phyloP scores from a whole-genome alignment of 1,140 invertebrate genomes.

The Ladona fulva region DNA sequence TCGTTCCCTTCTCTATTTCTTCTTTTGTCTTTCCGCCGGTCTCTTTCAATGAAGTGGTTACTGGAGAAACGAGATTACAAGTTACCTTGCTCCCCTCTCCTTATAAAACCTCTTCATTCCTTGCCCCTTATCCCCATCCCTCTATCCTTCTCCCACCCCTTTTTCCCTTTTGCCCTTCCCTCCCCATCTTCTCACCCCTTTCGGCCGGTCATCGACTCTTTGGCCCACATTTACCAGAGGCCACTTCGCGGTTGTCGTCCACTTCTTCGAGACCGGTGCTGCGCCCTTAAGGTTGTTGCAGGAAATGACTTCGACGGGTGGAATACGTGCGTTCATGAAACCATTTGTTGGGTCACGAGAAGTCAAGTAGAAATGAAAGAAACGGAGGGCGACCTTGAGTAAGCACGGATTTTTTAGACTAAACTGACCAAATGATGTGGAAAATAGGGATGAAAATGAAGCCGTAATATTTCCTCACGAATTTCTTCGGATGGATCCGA shows the following conservation, averaged over 20 bases:
- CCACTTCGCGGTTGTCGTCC: not conserved
- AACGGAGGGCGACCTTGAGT: not conserved
- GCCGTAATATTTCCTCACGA: too few relatives aligned
- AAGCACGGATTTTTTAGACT: not conserved
- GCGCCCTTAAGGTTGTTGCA: not conserved
- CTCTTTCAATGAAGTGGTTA: not conserved
- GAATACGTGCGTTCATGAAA: not conserved
- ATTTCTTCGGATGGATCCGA: too few relatives aligned
- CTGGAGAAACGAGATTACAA: not conserved
- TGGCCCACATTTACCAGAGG: not conserved
- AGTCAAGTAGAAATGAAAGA: not conserved
- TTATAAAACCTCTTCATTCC: not conserved
- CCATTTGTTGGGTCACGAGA: not conserved
- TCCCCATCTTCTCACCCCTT: not conserved
- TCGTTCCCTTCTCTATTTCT: not conserved
- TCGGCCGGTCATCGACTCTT: conserved; percentile 1
- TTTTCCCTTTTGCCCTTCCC: not conserved
- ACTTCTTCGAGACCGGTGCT: not conserved
- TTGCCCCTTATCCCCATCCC: not conserved
- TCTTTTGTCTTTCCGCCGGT: not conserved
- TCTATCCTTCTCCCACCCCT: not conserved
- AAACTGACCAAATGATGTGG: too few relatives aligned
- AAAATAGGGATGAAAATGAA: too few relatives aligned
- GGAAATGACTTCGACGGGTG: not conserved
- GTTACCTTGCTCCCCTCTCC: not conserved